Base-by-base conservation (phyloP, 2,113 vertebrate species). In the Gobio gobio region DNA sequence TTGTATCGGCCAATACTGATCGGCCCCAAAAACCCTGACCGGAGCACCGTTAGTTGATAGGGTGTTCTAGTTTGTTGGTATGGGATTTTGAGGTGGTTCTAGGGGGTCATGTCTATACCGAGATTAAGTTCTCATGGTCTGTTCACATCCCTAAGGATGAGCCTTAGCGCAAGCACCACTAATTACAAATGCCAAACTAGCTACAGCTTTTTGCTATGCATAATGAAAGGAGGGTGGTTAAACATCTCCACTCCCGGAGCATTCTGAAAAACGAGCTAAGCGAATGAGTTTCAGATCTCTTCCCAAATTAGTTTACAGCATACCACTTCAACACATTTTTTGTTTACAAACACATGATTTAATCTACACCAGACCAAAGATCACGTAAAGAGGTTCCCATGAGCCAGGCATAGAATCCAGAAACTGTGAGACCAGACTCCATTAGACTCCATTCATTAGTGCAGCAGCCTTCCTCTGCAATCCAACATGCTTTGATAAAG, bases 401-500 rank as follows among this genome's bases (percentile, higher is more conserved):
- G 58, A 68, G 61, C 29, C n/a, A 36, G 47, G 74, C 7, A 3
- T 4, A 54, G 16, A 54, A 78, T 36, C 0, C 47, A 72, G 66
- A 76, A 76, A 4, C 49, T 3, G 10, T 83, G 47, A 20, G 63
- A 82, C 63, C 68, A 72, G 45, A 22, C 63, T 29, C 40, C 64
- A 83, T 56, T 73, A 73, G 49, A 66, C 26, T 56, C 14, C 73
- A 33, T 64, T 84, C 63, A 66, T 76, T 64, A 64, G 51, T 4
- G 29, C 83, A 20, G 14, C 43, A 64, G 83, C 76, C 63, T 43
- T 80, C 61, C 58, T 64, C 61, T 51, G 24, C 63, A 81, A 72
- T 83, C 2, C 22, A 24, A 43, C 29, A 72, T 24, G 81, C 49
- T 82, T 79, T 78, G 76, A 85, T 45, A 58, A 78, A 66, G 75